phyloP scores from a whole-genome alignment of 1,140 invertebrate genomes.

The Drosophila paulistorum region DNA sequence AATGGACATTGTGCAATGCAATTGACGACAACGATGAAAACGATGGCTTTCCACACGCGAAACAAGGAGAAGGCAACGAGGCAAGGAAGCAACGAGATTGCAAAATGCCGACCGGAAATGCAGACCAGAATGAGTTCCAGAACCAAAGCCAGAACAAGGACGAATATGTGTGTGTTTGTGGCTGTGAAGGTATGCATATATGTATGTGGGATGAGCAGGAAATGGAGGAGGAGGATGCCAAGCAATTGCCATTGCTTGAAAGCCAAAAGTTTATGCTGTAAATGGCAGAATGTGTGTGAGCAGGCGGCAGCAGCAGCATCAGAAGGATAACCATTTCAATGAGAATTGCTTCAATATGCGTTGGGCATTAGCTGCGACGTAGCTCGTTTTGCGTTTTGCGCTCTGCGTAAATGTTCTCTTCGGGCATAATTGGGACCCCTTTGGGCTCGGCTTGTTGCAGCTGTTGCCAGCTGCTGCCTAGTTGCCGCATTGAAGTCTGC shows the following conservation, averaged over 20 bases:
- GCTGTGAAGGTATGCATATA: not conserved
- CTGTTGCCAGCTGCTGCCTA: constrained; percentile 61
- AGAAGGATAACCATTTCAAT: constrained; percentile 67
- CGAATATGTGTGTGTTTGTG: no score
- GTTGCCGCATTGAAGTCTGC: constrained; percentile 61
- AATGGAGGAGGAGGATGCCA: constrained; percentile 9
- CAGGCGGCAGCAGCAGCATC: not conserved
- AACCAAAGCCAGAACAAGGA: constrained; percentile 27
- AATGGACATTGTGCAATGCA: constrained; percentile 65
- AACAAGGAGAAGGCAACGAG: constrained; percentile 3
- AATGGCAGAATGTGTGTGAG: constrained; percentile 43
- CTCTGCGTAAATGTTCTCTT: constrained; percentile 72
- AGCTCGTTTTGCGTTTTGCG: constrained; percentile 71
- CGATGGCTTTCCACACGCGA: constrained; percentile 10
- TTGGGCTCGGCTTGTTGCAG: constrained; percentile 51
- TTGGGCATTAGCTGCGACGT: constrained; percentile 60
- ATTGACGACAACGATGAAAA: constrained; percentile 65
- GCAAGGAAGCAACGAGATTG: constrained; percentile 25
- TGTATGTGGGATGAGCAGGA: not conserved
- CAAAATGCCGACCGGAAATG: constrained; percentile 71
- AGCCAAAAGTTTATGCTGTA: constrained; percentile 58
- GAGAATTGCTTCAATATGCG: constrained; percentile 77
- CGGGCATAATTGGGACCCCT: constrained; percentile 63
- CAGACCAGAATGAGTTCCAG: constrained; percentile 28
- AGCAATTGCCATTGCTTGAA: constrained; percentile 55